These are phyloP conservation scores for Lasiurus cinereus DNA, from an alignment of 2,113 vertebrate genomes.

Conservation along the genomic window DNA sequence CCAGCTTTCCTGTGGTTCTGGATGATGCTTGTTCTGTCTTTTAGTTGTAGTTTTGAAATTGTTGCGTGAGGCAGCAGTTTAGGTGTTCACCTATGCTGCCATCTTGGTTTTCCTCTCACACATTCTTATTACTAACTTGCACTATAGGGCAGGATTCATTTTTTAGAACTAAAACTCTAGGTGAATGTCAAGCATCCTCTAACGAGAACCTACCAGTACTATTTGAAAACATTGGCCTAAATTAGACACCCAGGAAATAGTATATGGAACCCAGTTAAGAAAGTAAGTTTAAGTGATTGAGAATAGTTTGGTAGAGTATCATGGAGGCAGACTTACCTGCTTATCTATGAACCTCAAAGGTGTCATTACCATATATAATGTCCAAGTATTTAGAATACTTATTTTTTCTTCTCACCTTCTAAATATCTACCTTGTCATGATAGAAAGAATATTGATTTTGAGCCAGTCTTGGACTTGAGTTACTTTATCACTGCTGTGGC, in stretches of 20 bases:
- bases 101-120: no score
- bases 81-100: no score
- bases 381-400: not conserved
- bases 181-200: not conserved
- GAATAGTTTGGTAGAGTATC: not conserved
- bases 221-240: slow-evolving; percentile 22
- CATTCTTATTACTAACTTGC: not conserved
- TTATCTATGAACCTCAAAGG: not conserved
- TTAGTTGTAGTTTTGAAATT: no score
- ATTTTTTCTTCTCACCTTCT: not conserved
- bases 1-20: no score
- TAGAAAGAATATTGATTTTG: not conserved
- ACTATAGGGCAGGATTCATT: not conserved
- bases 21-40: no score
- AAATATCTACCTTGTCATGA: not conserved
- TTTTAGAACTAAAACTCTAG: not conserved
- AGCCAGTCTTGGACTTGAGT: not conserved
- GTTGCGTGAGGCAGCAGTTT: no score
- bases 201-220: not conserved
- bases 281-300: not conserved
- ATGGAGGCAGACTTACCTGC: not conserved
- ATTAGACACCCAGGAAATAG: not conserved
- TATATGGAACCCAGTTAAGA: not conserved
- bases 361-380: not conserved
- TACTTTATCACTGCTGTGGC: not conserved